These are phyloP conservation scores for Chlamydotis undulata DNA, from an alignment of 2,113 vertebrate genomes.

Conservation along the genomic window DNA sequence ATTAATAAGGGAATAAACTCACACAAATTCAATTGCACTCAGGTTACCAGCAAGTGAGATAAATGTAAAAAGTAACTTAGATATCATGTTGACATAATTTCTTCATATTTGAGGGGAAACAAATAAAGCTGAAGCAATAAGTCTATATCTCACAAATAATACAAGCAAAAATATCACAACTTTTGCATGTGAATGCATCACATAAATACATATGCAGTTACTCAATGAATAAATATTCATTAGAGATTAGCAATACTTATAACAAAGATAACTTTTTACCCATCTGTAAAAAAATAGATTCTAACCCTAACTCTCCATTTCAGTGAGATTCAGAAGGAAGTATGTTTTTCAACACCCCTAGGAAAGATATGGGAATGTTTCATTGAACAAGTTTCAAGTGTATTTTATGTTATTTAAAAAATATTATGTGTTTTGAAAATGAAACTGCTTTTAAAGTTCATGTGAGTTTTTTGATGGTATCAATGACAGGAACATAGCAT, in stretches of 20 bases:
- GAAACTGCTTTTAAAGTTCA: background rate
- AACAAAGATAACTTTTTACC: background rate
- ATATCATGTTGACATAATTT: background rate
- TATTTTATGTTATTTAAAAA: background rate
- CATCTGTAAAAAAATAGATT: background rate
- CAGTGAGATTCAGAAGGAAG: background rate
- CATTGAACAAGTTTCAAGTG: background rate
- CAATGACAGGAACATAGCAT: background rate
- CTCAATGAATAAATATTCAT: background rate
- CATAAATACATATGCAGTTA: background rate
- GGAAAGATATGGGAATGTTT: background rate
- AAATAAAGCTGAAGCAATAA: background rate
- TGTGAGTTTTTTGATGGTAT: background rate
- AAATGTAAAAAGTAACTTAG: background rate
- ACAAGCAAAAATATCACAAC: background rate
- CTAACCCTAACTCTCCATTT: background rate
- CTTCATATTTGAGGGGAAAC: background rate
- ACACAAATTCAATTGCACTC: background rate
- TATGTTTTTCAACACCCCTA: background rate
- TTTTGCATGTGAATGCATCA: background rate
- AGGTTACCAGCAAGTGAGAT: background rate
- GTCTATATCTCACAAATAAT: background rate
- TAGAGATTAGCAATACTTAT: background rate
- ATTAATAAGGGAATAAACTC: background rate
- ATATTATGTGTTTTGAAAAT: background rate